Conservation (phyloP, 2,888 invertebrate species). For the Horisme vitalbata region DNA sequence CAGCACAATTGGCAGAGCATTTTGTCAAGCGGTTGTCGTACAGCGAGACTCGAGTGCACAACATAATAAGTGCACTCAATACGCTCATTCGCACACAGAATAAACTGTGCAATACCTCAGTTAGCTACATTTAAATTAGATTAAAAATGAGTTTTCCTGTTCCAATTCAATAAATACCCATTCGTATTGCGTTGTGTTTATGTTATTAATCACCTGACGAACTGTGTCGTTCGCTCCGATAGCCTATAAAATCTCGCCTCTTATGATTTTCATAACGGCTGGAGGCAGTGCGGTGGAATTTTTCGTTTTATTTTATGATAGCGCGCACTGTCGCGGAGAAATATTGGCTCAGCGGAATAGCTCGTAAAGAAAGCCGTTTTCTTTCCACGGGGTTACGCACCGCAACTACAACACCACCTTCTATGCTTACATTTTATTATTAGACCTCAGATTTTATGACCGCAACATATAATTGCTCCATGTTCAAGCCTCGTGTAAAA, state of each 20-base stretch:
- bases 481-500: background rate
- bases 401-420: constrained; percentile 63
- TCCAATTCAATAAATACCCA: constrained; percentile 21
- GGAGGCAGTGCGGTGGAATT: constrained; percentile 75
- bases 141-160: constrained; percentile 8
- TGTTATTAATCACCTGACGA: constrained; percentile 71
- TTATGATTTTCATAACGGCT: constrained; percentile 79
- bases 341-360: constrained; percentile 82
- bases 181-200: constrained; percentile 42
- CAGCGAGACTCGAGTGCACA: constrained; percentile 56
- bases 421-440: constrained; percentile 66
- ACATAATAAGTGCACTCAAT: constrained; percentile 69
- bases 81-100: constrained; percentile 42
- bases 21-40: constrained; percentile 80
- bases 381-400: constrained; percentile 77
- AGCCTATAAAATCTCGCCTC: constrained; percentile 75
- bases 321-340: constrained; percentile 81
- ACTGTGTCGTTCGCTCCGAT: constrained; percentile 59
- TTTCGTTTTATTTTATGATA: constrained; percentile 83
- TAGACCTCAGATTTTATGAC: constrained; percentile 51
- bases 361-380: constrained; percentile 81
- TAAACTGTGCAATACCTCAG: constrained; percentile 9
- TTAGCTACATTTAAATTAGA: constrained; percentile 2
- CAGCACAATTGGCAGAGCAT: constrained; percentile 79
- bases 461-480: constrained; percentile 34